phyloP scores from a whole-genome alignment of 2,888 invertebrate genomes.

The Ichneumoninae sp. region DNA sequence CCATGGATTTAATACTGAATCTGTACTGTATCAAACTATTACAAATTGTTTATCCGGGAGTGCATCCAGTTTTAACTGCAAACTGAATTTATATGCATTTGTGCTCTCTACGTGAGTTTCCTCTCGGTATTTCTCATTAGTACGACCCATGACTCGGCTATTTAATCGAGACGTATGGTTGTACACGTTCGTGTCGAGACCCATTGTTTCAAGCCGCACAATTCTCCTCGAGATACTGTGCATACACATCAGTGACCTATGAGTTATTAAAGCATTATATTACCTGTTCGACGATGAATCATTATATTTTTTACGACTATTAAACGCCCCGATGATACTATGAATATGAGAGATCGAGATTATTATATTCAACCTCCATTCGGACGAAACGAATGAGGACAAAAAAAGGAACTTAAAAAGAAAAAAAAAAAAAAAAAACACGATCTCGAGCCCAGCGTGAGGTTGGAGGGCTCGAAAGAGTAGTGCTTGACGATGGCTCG shows the following conservation, averaged over 20 bases:
- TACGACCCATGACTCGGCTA: slow-evolving; percentile 9
- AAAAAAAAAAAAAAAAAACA: background rate
- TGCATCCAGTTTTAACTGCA: slow-evolving; percentile 3
- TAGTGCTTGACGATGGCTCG: background rate
- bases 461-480: slow-evolving; percentile 4
- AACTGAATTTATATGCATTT: slow-evolving; percentile 27
- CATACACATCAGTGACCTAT: slow-evolving; percentile 35
- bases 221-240: slow-evolving; percentile 1
- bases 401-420: background rate
- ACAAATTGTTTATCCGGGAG: slow-evolving; percentile 29
- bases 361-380: background rate
- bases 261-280: slow-evolving; percentile 23
- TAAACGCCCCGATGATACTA: background rate
- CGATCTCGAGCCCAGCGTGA: background rate
- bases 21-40: background rate
- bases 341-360: background rate
- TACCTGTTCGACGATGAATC: slow-evolving; percentile 35
- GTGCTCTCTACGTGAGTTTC: slow-evolving; percentile 13
- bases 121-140: slow-evolving; percentile 46
- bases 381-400: background rate
- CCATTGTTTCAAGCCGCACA: slow-evolving; percentile 29
- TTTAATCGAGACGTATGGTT: slow-evolving; percentile 37
- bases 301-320: slow-evolving; percentile 13
- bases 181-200: slow-evolving; percentile 6
- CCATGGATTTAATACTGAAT: background rate